Evolutionary conservation across 1,140 invertebrate genomes (phyloP).

Genomic region (Mizuhopecten yessoensis): DNA sequence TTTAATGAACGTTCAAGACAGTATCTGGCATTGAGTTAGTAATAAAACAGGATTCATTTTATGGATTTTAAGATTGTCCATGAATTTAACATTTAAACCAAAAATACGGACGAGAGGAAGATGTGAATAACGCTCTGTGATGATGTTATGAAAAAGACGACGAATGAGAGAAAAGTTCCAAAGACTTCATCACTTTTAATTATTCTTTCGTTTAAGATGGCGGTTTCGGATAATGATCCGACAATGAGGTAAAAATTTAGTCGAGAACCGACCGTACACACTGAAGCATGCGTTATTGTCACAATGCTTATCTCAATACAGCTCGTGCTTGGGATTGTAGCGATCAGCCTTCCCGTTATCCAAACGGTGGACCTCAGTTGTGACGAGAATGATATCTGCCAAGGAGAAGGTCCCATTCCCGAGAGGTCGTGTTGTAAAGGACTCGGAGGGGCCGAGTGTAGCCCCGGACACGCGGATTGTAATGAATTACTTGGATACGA

Average conservation of each 20-base stretch:
- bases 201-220: neutral
- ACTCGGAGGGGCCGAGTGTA: neutral
- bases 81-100: neutral
- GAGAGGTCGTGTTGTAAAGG: neutral
- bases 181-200: neutral
- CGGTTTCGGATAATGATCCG: neutral
- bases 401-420: neutral
- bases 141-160: neutral
- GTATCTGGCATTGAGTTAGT: neutral
- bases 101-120: neutral
- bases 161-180: neutral
- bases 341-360: neutral
- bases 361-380: neutral
- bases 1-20: neutral
- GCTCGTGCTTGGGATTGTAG: neutral
- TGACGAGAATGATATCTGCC: neutral
- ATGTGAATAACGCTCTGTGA: neutral
- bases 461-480: neutral
- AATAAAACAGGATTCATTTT: neutral
- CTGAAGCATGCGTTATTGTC: neutral
- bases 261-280: neutral
- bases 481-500: constrained; percentile 4
- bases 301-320: neutral
- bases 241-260: neutral
- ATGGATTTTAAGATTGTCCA: neutral